Evolutionary conservation across 2,113 vertebrate genomes (phyloP).

Genomic region (Tapirus terrestris): DNA sequence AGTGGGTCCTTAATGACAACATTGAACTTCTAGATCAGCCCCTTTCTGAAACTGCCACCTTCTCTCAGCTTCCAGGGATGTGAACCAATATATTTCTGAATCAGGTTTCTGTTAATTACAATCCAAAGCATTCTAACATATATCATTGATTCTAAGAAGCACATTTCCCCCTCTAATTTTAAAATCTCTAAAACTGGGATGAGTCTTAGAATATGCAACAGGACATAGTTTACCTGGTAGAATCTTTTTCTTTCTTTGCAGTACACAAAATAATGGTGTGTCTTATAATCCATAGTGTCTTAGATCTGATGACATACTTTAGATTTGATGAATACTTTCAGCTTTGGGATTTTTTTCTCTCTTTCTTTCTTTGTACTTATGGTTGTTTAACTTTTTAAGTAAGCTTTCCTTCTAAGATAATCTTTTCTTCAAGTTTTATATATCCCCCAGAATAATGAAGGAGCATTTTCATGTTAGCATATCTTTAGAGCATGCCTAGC

Average conservation of each 20-base stretch:
- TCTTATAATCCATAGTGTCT: not conserved
- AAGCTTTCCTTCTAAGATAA: not conserved
- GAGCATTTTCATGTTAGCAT: constrained; percentile 15
- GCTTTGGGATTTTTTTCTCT: not conserved
- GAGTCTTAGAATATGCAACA: not conserved
- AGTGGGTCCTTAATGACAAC: not conserved
- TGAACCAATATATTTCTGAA: constrained; percentile 32
- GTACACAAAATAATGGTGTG: not conserved
- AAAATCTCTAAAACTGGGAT: constrained; percentile 20
- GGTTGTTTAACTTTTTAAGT: constrained; percentile 46
- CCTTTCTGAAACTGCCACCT: not conserved
- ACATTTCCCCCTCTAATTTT: not conserved
- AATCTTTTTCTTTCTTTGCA: constrained; percentile 4
- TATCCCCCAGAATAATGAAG: not conserved
- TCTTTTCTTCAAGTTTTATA: constrained; percentile 21
- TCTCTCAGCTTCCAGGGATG: not conserved
- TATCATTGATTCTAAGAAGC: not conserved
- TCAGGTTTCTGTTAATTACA: constrained; percentile 8
- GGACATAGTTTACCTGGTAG: not conserved
- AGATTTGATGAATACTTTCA: not conserved
- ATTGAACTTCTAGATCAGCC: constrained; percentile 20
- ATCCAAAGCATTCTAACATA: not conserved
- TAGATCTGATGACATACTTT: not conserved
- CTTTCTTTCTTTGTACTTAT: not conserved
- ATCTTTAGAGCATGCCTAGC: constrained; percentile 24